Conservation (phyloP, 2,888 invertebrate genomes). For the Teleogryllus oceanicus region DNA sequence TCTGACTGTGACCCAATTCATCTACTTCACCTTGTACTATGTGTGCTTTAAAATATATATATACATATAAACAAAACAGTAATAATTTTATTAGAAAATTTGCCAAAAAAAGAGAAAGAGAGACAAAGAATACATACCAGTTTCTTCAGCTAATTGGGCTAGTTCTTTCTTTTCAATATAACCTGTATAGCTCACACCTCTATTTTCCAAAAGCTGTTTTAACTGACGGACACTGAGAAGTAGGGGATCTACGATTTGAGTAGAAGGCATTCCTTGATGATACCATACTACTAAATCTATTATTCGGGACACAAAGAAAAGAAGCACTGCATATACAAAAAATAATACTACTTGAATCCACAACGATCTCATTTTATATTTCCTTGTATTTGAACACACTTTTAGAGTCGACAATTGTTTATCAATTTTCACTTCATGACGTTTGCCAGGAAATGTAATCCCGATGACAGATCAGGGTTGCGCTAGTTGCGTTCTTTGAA, state of each 20-base stretch:
- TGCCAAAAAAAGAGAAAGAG: not conserved
- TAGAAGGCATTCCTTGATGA: slow-evolving; percentile 40
- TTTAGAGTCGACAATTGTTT: not conserved
- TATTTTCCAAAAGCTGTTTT: slow-evolving; percentile 41
- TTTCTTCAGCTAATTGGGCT: slow-evolving; percentile 41
- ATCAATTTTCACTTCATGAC: not conserved
- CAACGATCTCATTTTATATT: slow-evolving; percentile 39
- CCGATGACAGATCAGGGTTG: not conserved
- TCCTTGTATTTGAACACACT: not conserved
- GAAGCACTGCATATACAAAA: slow-evolving; percentile 40
- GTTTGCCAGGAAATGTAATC: no score
- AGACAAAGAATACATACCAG: slow-evolving; percentile 37
- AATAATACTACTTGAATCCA: slow-evolving; percentile 40
- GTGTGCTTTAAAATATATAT: slow-evolving; percentile 38
- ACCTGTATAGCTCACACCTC: slow-evolving; percentile 43
- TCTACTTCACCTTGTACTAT: slow-evolving; percentile 41
- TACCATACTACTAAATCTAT: slow-evolving; percentile 42
- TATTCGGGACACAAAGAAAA: slow-evolving; percentile 41
- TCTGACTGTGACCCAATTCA: slow-evolving; percentile 36
- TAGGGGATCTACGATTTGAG: slow-evolving; percentile 41
- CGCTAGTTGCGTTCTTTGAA: not conserved
- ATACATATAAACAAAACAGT: no score
- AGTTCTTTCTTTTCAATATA: slow-evolving; percentile 43
- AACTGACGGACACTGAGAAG: slow-evolving; percentile 42
- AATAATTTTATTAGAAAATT: no score